A percentile compares a stretch with the other conserved stretches of the same genome.
Evolutionary conservation across 2,888 invertebrate species (phyloP).

Genomic region (Argyresthia goedartella): DNA sequence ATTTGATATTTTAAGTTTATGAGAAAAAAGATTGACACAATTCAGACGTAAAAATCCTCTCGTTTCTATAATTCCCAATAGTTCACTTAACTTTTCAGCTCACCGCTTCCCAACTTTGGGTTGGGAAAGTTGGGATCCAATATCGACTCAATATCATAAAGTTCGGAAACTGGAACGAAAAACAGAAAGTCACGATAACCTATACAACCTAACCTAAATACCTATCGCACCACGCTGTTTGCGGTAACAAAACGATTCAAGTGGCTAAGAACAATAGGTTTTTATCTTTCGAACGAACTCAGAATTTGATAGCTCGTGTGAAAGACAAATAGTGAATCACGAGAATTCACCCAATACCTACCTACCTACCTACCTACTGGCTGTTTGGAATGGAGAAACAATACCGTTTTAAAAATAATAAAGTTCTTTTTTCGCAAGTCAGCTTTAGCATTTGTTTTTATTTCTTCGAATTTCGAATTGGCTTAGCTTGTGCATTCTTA

Average conservation of each 20-base stretch:
- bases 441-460: no score
- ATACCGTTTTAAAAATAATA: background rate
- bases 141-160: background rate
- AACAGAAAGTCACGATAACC: constrained; percentile 29
- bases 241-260: background rate
- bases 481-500: no score
- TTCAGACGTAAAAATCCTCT: no score
- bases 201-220: constrained; percentile 16
- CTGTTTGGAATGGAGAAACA: background rate
- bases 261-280: constrained; percentile 37
- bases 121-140: background rate
- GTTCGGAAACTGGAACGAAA: constrained; percentile 28
- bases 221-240: background rate
- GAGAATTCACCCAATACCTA: background rate
- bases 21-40: no score
- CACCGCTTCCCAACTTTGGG: background rate
- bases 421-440: background rate
- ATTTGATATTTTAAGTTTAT: no score
- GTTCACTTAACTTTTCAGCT: no score
- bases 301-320: constrained; percentile 58
- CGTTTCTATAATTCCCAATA: no score
- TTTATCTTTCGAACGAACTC: constrained; percentile 51
- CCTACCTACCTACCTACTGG: no score
- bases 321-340: constrained; percentile 34
- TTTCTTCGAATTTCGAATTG: no score